A percentile compares a stretch with the other conserved stretches of the same genome.
phyloP scores from a whole-genome alignment of 1,140 invertebrate genomes.

The Drosophila grimshawi region DNA sequence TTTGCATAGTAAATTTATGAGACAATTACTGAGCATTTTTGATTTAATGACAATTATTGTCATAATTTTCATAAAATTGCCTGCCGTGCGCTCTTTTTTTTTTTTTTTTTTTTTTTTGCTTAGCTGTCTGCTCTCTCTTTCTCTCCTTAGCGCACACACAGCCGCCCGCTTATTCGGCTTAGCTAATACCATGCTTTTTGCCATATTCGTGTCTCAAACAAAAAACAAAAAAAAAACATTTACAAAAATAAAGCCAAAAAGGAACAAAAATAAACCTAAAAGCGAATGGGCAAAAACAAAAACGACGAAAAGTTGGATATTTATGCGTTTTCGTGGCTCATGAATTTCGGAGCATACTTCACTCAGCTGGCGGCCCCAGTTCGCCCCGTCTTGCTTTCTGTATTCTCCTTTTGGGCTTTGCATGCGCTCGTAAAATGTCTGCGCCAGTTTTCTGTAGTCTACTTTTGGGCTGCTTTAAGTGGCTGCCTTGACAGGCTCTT shows the following conservation, averaged over 20 bases:
- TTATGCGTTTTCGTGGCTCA: conserved; percentile 81
- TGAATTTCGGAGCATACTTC: conserved; percentile 77
- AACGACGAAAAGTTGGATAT: conserved; percentile 63
- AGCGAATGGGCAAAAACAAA: conserved; percentile 11
- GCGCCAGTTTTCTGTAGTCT: conserved; percentile 38
- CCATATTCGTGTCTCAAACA: conserved; percentile 64
- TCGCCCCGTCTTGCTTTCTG: conserved; percentile 19
- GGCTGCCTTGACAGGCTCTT: conserved; percentile 15
- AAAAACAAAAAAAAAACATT: background rate
- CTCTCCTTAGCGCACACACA: conserved; percentile 10
- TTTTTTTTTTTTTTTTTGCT: background rate
- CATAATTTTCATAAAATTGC: conserved; percentile 83
- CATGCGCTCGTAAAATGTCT: conserved; percentile 56
- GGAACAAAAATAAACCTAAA: conserved; percentile 14
- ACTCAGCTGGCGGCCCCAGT: conserved; percentile 59
- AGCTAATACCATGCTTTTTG: conserved; percentile 66
- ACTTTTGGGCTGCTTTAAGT: conserved; percentile 38
- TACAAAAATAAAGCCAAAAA: conserved; percentile 16
- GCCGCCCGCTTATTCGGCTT: conserved; percentile 30
- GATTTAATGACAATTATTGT: conserved; percentile 84
- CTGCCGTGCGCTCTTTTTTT: conserved; percentile 44
- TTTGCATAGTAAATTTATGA: conserved; percentile 84
- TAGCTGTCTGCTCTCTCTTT: background rate
- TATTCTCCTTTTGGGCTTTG: conserved; percentile 51
- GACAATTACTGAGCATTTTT: conserved; percentile 83